These are phyloP conservation scores for Ephydatia muelleri DNA, from an alignment of 37 sponge, comb jelly and placozoan species.

Conservation along the genomic window DNA sequence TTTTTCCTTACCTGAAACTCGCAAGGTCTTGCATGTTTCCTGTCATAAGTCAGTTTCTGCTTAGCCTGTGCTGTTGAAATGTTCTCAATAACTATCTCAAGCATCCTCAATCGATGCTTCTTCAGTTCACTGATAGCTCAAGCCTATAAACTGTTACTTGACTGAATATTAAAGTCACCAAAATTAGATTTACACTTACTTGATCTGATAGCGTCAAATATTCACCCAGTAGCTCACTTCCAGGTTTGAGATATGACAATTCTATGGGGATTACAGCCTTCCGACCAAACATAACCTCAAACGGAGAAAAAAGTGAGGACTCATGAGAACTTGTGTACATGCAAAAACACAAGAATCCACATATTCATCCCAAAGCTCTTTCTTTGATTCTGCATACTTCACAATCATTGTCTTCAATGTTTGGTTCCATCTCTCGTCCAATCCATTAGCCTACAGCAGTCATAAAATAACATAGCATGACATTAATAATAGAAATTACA, in stretches of 20 bases:
- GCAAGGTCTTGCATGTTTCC: slow-evolving; percentile 17
- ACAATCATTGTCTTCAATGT: background rate
- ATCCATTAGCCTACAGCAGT: background rate
- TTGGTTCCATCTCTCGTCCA: background rate
- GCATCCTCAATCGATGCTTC: background rate
- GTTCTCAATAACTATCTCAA: slow-evolving; percentile 16
- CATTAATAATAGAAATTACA: too few relatives aligned
- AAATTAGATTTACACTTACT: background rate
- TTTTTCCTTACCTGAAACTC: slow-evolving; percentile 4
- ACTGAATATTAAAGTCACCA: background rate
- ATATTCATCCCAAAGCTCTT: background rate
- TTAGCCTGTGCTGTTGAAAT: slow-evolving; percentile 25
- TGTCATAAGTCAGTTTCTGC: slow-evolving; percentile 43
- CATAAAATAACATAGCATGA: too few relatives aligned
- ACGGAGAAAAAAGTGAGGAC: background rate
- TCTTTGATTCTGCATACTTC: background rate
- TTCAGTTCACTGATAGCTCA: background rate
- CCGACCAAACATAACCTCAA: slow-evolving; percentile 37
- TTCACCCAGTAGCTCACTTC: background rate
- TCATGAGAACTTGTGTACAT: background rate
- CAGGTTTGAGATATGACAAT: background rate
- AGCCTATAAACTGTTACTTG: background rate
- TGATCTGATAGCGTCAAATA: background rate
- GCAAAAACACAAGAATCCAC: background rate
- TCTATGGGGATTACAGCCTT: slow-evolving; percentile 36